Evolutionary conservation across 2,888 invertebrate species (phyloP).

Genomic region (Anodontia alba): DNA sequence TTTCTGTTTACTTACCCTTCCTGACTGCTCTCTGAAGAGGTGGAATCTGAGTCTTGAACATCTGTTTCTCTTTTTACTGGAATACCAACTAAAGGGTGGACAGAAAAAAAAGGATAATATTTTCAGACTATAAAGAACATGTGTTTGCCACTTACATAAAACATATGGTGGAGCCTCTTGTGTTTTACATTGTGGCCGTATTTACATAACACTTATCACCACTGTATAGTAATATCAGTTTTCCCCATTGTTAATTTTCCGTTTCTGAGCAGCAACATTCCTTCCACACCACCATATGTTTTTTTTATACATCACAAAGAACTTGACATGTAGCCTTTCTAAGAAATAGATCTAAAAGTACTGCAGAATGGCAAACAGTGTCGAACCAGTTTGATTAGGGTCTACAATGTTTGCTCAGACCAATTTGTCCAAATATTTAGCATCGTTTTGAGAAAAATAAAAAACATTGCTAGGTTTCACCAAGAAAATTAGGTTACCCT

Average conservation of each 20-base stretch:
- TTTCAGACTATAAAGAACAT: background rate
- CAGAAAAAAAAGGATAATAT: background rate
- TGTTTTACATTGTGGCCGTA: background rate
- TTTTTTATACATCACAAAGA: too few relatives aligned
- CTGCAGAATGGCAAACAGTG: too few relatives aligned
- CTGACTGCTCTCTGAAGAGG: background rate
- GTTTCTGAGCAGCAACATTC: background rate
- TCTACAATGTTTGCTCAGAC: too few relatives aligned
- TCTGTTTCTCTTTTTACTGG: background rate
- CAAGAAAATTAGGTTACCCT: too few relatives aligned
- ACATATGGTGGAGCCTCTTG: background rate
- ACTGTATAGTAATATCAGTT: background rate
- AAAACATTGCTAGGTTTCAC: too few relatives aligned
- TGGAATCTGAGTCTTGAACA: background rate
- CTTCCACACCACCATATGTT: too few relatives aligned
- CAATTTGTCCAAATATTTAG: too few relatives aligned
- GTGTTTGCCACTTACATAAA: background rate
- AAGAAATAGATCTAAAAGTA: too few relatives aligned
- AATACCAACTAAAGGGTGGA: background rate
- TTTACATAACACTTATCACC: background rate
- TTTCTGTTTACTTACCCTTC: background rate
- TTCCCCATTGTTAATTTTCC: background rate
- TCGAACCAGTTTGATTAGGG: too few relatives aligned
- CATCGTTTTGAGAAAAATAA: too few relatives aligned
- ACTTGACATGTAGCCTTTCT: too few relatives aligned